phyloP scores from a whole-genome alignment of 2,113 vertebrate genomes.

The Sigmodon hispidus region DNA sequence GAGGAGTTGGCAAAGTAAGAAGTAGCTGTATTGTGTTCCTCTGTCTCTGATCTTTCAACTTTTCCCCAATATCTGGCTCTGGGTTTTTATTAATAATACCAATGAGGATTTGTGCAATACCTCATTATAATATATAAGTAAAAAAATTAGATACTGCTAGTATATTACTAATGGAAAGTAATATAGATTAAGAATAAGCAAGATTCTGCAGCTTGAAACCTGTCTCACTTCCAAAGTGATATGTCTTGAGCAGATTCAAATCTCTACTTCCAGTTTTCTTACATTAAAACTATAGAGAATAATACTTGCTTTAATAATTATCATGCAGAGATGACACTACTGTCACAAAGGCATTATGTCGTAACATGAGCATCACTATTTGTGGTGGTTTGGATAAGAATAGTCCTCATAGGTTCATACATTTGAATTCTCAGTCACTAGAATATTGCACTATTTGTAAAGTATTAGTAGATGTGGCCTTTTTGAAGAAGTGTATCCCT shows the following conservation, averaged over 20 bases:
- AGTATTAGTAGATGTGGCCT: background rate
- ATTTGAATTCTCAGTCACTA: background rate
- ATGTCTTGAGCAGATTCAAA: background rate
- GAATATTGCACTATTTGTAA: background rate
- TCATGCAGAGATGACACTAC: background rate
- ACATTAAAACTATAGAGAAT: background rate
- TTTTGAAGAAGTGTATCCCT: background rate
- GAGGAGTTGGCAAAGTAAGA: too few species aligned
- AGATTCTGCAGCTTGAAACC: background rate
- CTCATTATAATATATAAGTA: background rate
- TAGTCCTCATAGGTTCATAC: background rate
- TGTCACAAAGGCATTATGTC: background rate
- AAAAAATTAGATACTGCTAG: background rate
- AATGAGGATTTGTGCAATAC: too few species aligned
- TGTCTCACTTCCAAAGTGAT: background rate
- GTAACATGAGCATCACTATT: background rate
- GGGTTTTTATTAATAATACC: too few species aligned
- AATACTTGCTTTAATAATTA: background rate
- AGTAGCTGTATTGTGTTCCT: too few species aligned
- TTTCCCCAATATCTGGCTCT: too few species aligned
- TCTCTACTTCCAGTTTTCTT: background rate
- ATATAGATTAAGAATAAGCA: background rate
- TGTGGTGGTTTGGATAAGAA: background rate
- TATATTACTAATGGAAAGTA: background rate
- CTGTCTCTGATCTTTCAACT: too few species aligned